Conservation (phyloP, 2,797 vertebrate species). For the Manis crassicaudata region DNA sequence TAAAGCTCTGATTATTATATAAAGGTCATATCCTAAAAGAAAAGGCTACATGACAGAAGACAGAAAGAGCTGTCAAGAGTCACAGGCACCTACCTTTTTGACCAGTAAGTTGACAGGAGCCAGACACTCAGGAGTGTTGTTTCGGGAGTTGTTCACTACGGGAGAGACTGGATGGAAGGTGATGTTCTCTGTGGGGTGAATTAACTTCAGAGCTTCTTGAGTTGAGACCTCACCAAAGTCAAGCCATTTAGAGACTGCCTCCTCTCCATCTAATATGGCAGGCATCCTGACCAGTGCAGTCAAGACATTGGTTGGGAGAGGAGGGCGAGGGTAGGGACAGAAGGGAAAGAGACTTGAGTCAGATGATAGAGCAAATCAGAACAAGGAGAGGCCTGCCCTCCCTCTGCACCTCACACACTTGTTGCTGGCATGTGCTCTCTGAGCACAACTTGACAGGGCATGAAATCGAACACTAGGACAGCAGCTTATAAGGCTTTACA, state of each 20-base stretch:
- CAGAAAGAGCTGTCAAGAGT: not conserved
- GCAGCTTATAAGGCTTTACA: not conserved
- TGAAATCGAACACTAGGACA: not conserved
- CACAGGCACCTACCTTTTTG: slow-evolving; percentile 87
- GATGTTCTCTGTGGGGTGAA: slow-evolving; percentile 91
- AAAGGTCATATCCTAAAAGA: not conserved
- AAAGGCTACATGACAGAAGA: not conserved
- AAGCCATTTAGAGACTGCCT: slow-evolving; percentile 94
- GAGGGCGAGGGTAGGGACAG: not conserved
- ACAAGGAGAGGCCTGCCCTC: not conserved
- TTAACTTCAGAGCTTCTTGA: slow-evolving; percentile 92
- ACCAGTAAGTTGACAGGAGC: slow-evolving; percentile 86
- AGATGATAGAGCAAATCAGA: not conserved
- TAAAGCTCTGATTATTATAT: not conserved
- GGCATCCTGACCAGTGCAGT: slow-evolving; percentile 91
- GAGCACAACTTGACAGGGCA: not conserved
- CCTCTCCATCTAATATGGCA: slow-evolving; percentile 94
- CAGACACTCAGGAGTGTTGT: slow-evolving; percentile 92
- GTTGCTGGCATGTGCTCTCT: not conserved
- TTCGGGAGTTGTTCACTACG: slow-evolving; percentile 93
- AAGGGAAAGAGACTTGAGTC: not conserved
- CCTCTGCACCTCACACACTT: not conserved
- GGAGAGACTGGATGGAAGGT: slow-evolving; percentile 94
- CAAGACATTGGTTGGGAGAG: not conserved
- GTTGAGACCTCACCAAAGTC: slow-evolving; percentile 93